Conservation (phyloP, 2,113 vertebrate genomes). For the Callipepla squamata region DNA sequence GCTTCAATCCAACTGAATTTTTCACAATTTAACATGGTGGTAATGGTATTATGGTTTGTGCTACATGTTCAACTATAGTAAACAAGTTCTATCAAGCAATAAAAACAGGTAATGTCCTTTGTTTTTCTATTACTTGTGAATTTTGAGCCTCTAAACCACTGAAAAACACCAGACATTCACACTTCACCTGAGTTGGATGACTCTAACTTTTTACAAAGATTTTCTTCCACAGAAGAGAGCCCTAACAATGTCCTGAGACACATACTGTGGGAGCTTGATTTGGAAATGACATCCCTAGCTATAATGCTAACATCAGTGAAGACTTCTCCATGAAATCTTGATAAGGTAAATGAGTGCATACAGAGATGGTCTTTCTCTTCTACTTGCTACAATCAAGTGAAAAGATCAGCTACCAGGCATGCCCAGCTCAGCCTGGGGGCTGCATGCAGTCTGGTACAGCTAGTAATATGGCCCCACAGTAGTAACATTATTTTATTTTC, state of each 20-base stretch:
- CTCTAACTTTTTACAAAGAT: neutral
- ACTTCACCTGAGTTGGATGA: neutral
- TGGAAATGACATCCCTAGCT: neutral
- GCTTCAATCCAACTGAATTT: neutral
- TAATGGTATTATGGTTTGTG: neutral
- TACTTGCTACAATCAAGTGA: fast-evolving
- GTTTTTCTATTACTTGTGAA: neutral
- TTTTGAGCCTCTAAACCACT: neutral
- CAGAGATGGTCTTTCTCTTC: fast-evolving
- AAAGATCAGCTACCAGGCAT: neutral
- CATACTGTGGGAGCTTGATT: neutral
- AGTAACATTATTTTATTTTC: no score
- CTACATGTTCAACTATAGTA: neutral
- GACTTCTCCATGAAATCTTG: neutral
- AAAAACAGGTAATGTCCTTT: neutral
- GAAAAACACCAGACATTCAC: neutral
- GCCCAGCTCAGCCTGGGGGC: no score
- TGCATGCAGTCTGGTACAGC: no score
- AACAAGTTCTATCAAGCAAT: neutral
- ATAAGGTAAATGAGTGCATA: neutral
- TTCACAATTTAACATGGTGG: neutral
- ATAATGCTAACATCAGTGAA: neutral
- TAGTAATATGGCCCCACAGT: no score
- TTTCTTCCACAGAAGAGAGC: neutral
- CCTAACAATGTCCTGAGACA: neutral